These are phyloP conservation scores for Ophioderma brevispina DNA, from an alignment of 35 echinoderm and acorn worm species.

Conservation along the genomic window DNA sequence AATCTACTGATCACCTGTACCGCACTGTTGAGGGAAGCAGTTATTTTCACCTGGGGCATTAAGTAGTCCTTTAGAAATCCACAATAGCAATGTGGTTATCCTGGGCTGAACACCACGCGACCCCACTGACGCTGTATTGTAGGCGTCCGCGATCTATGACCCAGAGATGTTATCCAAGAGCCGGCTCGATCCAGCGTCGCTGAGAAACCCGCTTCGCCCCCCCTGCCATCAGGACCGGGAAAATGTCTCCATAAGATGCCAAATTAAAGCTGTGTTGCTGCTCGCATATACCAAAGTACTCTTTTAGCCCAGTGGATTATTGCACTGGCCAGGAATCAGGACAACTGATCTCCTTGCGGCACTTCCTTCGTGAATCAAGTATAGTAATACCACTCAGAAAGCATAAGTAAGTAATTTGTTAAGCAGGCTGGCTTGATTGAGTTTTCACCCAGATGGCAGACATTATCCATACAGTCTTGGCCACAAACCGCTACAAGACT, in stretches of 20 bases:
- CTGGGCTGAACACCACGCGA: constrained; percentile 32
- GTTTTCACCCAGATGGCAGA: too few relatives aligned
- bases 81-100: constrained; percentile 42
- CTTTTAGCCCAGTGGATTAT: not conserved
- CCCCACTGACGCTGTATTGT: not conserved
- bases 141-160: not conserved
- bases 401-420: too few relatives aligned
- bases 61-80: constrained; percentile 77
- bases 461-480: too few relatives aligned
- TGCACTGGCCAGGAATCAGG: not conserved
- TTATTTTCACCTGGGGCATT: constrained; percentile 98
- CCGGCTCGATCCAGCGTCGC: not conserved
- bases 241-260: not conserved
- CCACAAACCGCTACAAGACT: too few relatives aligned
- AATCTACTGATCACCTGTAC: constrained; percentile 72
- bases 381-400: too few relatives aligned
- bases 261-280: not conserved
- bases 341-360: not conserved
- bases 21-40: constrained; percentile 99
- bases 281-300: not conserved
- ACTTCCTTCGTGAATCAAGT: too few relatives aligned
- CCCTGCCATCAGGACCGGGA: not conserved
- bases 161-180: not conserved
- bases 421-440: too few relatives aligned
- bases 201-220: not conserved